Evolutionary conservation across 2,888 invertebrate species (phyloP), one percentile per base, ranked within the genome.

Genomic region (Myathropa florea): DNA sequence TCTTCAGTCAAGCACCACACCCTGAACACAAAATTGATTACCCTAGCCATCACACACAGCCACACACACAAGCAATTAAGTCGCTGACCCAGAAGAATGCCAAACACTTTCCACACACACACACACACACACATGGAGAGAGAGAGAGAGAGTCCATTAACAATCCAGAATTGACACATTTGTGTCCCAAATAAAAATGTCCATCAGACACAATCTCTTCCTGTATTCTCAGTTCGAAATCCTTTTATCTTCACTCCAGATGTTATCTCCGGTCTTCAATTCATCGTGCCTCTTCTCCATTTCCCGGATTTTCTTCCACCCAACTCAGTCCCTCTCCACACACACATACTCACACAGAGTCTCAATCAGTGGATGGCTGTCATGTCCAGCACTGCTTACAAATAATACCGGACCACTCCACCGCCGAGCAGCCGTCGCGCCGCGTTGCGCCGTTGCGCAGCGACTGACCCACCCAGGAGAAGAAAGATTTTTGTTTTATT

Each of bases 231-330:
- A 59, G 39, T 39, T 71, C 65, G 65, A 81, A 77, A 85, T 85
- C 81, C 76, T 85, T 84, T 85, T 82, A 82, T 82, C 82, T 77
- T 18, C 67, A 81, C 59, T 72, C 82, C 76, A 82, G 84, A 85
- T 85, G 77, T 77, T 85, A 85, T 85, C 81, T 76, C 61, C 33
- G 81, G 55, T 77, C 76, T 81, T 72, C 76, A 85, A 77, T 72
- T 83, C 83, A 72, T 83, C 72, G 10, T 6, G 14, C 18, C 61
- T 61, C 28, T 71, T 23, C 30, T 23, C 18, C 30, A 36, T 39
- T 53, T 36, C 33, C 30, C 30, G 7, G 24, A 53, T 72, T 21
- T 59, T 46, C 59, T 53, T 24, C 18, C 46, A n/a, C 7, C 9
- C 46, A n/a, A 12, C 14, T 28, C 28, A 3, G 4, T 4, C 28